phyloP scores from a whole-genome alignment of 2,888 invertebrate genomes.

The Acrobasis repandana region DNA sequence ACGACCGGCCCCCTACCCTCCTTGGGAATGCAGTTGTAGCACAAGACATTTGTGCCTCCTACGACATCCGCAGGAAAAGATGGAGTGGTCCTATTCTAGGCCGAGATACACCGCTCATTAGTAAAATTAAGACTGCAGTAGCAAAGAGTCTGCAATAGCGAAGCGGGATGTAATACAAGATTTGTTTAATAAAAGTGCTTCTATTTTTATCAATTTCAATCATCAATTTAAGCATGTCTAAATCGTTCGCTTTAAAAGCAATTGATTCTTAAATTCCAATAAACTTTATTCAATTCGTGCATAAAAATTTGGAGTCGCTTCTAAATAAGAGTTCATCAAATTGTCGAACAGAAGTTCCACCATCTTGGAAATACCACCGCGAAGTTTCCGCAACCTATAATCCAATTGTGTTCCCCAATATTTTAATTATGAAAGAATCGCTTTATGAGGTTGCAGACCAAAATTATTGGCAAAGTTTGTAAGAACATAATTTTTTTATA shows the following conservation, averaged over 20 bases:
- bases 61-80: too few species aligned
- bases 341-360: constrained; percentile 12
- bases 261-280: neutral
- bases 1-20: too few species aligned
- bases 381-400: constrained; percentile 41
- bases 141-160: too few species aligned
- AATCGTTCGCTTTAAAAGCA: neutral
- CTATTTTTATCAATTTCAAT: neutral
- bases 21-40: too few species aligned
- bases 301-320: constrained; percentile 3
- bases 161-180: too few species aligned
- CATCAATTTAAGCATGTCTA: neutral
- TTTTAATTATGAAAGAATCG: constrained; percentile 48
- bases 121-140: too few species aligned
- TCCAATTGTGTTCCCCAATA: constrained; percentile 45
- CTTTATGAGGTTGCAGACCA: constrained; percentile 41
- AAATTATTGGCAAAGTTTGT: constrained; percentile 44
- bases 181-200: too few species aligned
- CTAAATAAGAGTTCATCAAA: constrained; percentile 16
- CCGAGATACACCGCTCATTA: too few species aligned
- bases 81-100: too few species aligned
- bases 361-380: constrained; percentile 20
- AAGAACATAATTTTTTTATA: constrained; percentile 37
- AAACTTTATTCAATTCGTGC: neutral
- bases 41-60: too few species aligned